phyloP scores from a whole-genome alignment of 1,140 invertebrate genomes.

The Plutomurus gul region DNA sequence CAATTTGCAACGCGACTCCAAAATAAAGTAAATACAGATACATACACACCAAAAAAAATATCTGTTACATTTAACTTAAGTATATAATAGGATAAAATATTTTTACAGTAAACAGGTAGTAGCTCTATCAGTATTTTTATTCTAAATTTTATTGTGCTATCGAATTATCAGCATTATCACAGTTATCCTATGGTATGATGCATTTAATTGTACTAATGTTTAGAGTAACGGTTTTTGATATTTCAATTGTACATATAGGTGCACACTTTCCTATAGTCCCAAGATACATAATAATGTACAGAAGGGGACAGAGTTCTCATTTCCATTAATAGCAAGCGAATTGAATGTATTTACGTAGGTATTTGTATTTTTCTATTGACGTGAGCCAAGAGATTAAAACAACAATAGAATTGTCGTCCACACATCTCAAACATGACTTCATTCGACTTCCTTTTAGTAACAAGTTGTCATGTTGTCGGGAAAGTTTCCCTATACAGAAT shows the following conservation, averaged over 20 bases:
- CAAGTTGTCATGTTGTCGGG: neutral
- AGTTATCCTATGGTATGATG: no score
- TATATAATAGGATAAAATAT: no score
- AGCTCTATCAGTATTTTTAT: no score
- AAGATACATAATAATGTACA: neutral
- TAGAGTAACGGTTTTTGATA: no score
- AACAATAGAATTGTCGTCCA: neutral
- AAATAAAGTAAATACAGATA: no score
- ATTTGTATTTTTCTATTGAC: neutral
- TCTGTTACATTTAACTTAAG: no score
- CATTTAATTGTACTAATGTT: no score
- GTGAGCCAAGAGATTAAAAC: neutral
- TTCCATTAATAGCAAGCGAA: neutral
- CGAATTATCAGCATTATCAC: no score
- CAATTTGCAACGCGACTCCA: no score
- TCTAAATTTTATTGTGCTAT: no score
- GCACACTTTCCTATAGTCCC: neutral
- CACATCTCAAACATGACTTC: neutral
- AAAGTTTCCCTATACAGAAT: neutral
- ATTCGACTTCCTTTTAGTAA: neutral
- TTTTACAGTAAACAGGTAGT: no score
- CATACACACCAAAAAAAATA: no score
- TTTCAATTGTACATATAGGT: neutral
- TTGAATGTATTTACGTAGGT: neutral
- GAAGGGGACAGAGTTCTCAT: neutral